These are phyloP conservation scores for Philaenus spumarius DNA, from an alignment of 1,140 invertebrate genomes.

Conservation along the genomic window DNA sequence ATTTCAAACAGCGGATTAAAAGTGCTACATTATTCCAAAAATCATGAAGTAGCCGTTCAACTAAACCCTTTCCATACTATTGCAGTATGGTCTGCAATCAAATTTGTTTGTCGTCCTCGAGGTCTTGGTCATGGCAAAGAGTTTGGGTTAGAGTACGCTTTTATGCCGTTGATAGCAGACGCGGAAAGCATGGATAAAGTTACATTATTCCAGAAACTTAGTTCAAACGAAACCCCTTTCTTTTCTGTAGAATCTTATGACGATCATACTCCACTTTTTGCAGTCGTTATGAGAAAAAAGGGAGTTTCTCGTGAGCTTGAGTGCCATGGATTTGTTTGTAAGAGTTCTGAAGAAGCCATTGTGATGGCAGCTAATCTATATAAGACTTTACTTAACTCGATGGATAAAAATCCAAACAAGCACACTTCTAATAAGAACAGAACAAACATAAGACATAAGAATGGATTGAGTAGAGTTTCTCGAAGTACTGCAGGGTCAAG, in stretches of 20 bases:
- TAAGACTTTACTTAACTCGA: constrained; percentile 73
- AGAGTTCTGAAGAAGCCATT: constrained; percentile 78
- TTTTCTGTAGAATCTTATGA: constrained; percentile 37
- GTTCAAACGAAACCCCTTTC: constrained; percentile 30
- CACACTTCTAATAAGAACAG: constrained; percentile 39
- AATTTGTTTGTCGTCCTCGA: constrained; percentile 48
- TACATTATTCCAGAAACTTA: constrained; percentile 46
- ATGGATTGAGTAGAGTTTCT: not conserved
- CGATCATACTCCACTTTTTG: constrained; percentile 76
- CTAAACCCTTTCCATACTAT: constrained; percentile 80
- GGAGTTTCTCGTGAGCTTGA: constrained; percentile 58
- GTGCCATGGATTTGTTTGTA: constrained; percentile 87
- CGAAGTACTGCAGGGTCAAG: constrained; percentile 16
- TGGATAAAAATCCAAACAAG: constrained; percentile 48
- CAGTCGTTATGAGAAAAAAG: constrained; percentile 77
- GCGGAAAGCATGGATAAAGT: constrained; percentile 66
- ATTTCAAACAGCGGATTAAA: constrained; percentile 61
- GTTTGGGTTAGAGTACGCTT: constrained; percentile 54
- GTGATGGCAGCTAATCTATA: constrained; percentile 85
- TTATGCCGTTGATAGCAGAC: constrained; percentile 79
- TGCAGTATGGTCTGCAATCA: constrained; percentile 83
- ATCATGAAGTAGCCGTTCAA: constrained; percentile 43
- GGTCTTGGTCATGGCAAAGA: constrained; percentile 30
- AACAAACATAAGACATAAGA: constrained; percentile 41
- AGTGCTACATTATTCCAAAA: constrained; percentile 49